Base-by-base conservation (phyloP, 2,888 invertebrate species). In the Encarsia formosa region DNA sequence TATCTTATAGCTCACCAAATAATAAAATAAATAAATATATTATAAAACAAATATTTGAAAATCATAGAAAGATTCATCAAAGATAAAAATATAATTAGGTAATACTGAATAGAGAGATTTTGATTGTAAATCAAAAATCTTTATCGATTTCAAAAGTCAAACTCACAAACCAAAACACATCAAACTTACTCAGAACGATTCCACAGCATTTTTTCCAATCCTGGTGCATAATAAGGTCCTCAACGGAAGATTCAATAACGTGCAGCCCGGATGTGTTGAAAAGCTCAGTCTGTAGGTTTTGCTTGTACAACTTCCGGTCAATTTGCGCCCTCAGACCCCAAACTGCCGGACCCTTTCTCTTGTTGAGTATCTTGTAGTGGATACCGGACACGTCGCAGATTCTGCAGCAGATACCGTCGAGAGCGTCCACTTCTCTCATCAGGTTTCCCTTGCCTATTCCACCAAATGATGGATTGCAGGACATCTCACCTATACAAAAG, bases 381-480 rank as follows among this genome's bases (percentile, higher is more conserved):
- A 89, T 79, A 5, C 91, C 91, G 5, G 90, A 87, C 38, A 80
- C 65, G 75, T 91, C 92, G 75, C 91, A 92, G 49, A 91, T 85
- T 59, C 85, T 77, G 6, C 81, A 82, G 76, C 90, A 92, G 5
- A 94, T 69, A 2, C 93, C 93, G 76, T 91, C 93, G 32, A 94
- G 74, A 3, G 93, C 92, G 74, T 94, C 93, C 8, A 94, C 76
- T 77, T 93, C 93, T 61, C 83, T 80, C 82, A 92, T 86, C 44
- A 92, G 75, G 70, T 93, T 90, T 0, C 91, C 92, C 74, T 94
- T 94, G 0, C 92, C 93, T 61, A 94, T 89, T 6, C 93, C 93
- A 22, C 93, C 93, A 76, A 94, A 94, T 0, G 91, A 88, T 18
- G 94, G 93, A 76, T 94, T 94, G 67, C 94, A 93, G 0, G 91